A percentile compares a stretch with the other conserved stretches of the same genome.
These are phyloP conservation scores for Papilio gigon DNA, from an alignment of 2,888 invertebrate species.

Conservation along the genomic window DNA sequence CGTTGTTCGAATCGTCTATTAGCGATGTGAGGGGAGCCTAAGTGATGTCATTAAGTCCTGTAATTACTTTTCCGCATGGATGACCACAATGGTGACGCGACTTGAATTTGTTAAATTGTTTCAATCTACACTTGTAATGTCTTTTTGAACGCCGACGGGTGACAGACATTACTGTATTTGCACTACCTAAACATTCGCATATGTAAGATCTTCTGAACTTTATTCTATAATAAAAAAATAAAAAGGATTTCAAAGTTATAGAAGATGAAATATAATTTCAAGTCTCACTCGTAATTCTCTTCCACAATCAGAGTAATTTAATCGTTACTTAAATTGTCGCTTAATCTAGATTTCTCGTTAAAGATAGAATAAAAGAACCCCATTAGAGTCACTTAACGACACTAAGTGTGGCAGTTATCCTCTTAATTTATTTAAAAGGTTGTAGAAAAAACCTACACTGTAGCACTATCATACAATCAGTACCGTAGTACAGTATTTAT, in stretches of 20 bases:
- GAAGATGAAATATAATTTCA: too few species aligned
- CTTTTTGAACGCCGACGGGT: slow-evolving; percentile 65
- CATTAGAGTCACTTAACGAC: too few species aligned
- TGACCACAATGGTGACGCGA: slow-evolving; percentile 63
- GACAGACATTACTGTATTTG: neutral
- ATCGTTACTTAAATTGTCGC: neutral
- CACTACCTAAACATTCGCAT: neutral
- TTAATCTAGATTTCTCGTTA: neutral
- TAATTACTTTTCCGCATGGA: slow-evolving; percentile 81
- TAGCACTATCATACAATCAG: slow-evolving; percentile 50
- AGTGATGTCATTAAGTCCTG: slow-evolving; percentile 79
- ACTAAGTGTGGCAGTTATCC: too few species aligned
- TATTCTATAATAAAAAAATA: too few species aligned
- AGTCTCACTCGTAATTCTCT: too few species aligned
- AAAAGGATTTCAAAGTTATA: too few species aligned
- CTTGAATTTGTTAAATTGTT: slow-evolving; percentile 76
- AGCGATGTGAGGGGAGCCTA: slow-evolving; percentile 63
- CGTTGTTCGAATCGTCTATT: slow-evolving; percentile 75
- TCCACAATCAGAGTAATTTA: too few species aligned
- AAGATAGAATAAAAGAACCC: too few species aligned
- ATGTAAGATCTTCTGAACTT: too few species aligned
- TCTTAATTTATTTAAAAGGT: neutral
- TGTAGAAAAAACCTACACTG: slow-evolving; percentile 19
- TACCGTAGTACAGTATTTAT: slow-evolving; percentile 59
- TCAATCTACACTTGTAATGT: slow-evolving; percentile 79